Base-by-base conservation (phyloP, 2,888 invertebrate species). In the Hydroisotoma schaefferi region DNA sequence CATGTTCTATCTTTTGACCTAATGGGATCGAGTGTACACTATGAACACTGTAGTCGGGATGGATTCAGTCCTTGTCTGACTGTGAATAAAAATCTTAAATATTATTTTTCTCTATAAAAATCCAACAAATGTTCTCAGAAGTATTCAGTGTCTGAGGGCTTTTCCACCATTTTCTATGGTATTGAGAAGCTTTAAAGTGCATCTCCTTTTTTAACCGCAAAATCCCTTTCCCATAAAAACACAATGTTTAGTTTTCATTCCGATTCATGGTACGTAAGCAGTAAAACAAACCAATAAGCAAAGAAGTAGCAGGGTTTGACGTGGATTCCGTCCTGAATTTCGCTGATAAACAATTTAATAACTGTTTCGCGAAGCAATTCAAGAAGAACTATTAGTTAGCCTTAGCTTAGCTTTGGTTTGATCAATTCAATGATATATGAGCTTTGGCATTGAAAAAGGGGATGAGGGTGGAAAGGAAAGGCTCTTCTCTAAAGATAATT, bases 141-240 rank as follows among this genome's bases (percentile, higher is more conserved):
- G 46, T 46, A 46, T 46, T 25, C 25, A 23, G 46, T 46, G 15
- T 22, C 46, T 46, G 46, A n/a, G n/a, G n/a, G n/a, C n/a, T n/a
- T n/a, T 40, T 40, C 40, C 40, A 40, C 20, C n/a, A 40, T 15
- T 18, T 5, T 40, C 40, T 40, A 15, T 5, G 40, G n/a, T 40
- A 18, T 40, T n/a, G n/a, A n/a, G 20, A 40, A 40, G 40, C 20
- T 20, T 40, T 15, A 40, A 67, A 67, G 61, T 67, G 67, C 60
- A 67, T 67, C 63, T 67, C 67, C 67, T 58, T 58, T 66, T 63
- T 56, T 55, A 61, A 67, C 67, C 63, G 63, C 67, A 67, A 67
- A 67, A 61, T 60, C 52, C 44, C 28, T 44, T 46, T 52, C 51
- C 51, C 51, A 52, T 49, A 27, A 27, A 49, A 25, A 12, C 49